A percentile compares a stretch with the other conserved stretches of the same genome.
Evolutionary conservation across 2,888 invertebrate species (phyloP).

Genomic region (Koerneria pararmatus): DNA sequence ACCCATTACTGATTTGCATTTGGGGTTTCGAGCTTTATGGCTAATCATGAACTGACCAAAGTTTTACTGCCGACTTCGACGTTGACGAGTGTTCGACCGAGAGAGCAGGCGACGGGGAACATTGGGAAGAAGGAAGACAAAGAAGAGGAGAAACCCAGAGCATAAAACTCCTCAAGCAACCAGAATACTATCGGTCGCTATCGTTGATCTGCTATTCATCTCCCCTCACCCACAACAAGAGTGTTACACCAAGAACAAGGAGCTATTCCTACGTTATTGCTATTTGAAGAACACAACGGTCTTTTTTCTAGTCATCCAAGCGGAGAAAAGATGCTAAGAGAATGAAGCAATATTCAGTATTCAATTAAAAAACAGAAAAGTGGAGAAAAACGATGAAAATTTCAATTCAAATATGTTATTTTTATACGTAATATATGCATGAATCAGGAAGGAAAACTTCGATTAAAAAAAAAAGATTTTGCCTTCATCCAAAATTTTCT

Average conservation of each 20-base stretch:
- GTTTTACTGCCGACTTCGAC: constrained; percentile 81
- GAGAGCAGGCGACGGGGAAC: constrained; percentile 63
- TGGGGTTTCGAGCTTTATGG: no score
- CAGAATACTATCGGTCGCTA: constrained; percentile 1
- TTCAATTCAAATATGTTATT: no score
- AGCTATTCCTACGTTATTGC: background rate
- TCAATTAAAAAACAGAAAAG: no score
- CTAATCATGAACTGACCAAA: constrained; percentile 63
- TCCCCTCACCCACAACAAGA: no score
- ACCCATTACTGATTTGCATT: background rate
- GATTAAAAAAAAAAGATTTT: no score
- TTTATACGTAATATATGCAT: no score
- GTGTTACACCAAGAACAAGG: background rate
- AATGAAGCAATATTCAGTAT: no score
- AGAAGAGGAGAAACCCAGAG: constrained; percentile 67
- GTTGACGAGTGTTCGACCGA: constrained; percentile 70
- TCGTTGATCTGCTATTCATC: no score
- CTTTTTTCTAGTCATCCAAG: background rate
- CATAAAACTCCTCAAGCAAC: constrained; percentile 53
- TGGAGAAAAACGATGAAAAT: no score
- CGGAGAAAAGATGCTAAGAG: background rate
- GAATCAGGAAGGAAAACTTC: no score
- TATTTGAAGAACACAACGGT: background rate
- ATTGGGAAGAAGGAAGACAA: constrained; percentile 67
- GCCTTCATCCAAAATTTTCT: no score